phyloP scores from a whole-genome alignment of 2,797 vertebrate species.

The Pseudochirops cupreus region DNA sequence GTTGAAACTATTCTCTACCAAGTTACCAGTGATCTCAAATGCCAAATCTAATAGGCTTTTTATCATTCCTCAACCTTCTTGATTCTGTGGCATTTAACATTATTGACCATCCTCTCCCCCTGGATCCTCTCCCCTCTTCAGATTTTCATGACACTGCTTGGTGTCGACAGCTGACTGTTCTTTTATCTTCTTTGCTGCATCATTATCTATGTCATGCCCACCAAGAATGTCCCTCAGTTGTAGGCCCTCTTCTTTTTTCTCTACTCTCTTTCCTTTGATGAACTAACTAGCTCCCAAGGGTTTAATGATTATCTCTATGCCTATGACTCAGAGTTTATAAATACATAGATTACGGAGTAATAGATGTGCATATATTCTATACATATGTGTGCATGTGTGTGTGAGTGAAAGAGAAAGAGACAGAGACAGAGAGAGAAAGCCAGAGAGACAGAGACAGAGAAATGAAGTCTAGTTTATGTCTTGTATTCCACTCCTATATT shows the following conservation, averaged over 20 bases:
- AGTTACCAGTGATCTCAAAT: not conserved
- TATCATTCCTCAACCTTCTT: not conserved
- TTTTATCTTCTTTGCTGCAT: not conserved
- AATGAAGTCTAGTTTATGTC: not conserved
- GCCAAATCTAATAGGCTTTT: not conserved
- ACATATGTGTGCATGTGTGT: no score
- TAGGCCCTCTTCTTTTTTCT: not conserved
- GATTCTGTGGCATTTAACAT: not conserved
- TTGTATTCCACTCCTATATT: not conserved
- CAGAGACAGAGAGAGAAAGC: no score
- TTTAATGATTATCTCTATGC: not conserved
- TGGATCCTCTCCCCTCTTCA: not conserved
- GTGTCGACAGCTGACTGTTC: not conserved
- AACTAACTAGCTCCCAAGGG: not conserved
- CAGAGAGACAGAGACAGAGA: not conserved
- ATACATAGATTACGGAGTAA: not conserved
- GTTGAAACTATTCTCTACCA: not conserved
- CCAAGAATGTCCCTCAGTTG: not conserved
- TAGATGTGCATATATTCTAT: not conserved
- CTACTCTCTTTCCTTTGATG: not conserved
- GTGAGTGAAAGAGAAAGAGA: no score
- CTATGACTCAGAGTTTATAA: not conserved
- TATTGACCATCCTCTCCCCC: not conserved
- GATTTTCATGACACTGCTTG: not conserved
- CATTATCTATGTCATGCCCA: not conserved